Evolutionary conservation across 2,797 vertebrate genomes (phyloP).

Genomic region (Cossypha polioptera): DNA sequence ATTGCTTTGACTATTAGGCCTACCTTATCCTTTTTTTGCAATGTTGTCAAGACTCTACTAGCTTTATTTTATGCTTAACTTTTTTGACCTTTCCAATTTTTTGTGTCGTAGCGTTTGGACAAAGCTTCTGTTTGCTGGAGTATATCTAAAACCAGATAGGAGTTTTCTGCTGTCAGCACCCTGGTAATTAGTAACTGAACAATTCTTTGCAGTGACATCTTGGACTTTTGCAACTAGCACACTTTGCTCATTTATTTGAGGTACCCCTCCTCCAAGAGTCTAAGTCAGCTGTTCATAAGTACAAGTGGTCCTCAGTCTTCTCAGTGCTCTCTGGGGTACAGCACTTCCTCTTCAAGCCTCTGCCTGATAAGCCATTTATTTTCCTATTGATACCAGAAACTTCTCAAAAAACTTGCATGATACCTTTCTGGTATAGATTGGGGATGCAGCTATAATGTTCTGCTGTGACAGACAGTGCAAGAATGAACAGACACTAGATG

Average conservation of each 20-base stretch:
- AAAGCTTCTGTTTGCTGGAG: not conserved
- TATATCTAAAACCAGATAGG: not conserved
- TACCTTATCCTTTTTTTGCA: not conserved
- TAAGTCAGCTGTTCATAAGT: not conserved
- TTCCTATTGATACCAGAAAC: not conserved
- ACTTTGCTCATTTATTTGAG: not conserved
- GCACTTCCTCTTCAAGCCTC: not conserved
- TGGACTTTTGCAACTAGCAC: not conserved
- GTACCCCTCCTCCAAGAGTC: not conserved
- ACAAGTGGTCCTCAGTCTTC: not conserved
- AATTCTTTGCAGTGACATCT: not conserved
- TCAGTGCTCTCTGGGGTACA: fast-evolving
- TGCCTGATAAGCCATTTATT: not conserved
- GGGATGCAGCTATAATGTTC: not conserved
- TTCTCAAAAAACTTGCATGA: not conserved
- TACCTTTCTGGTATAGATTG: not conserved
- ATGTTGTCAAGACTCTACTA: not conserved
- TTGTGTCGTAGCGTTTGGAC: not conserved
- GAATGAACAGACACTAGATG: not conserved
- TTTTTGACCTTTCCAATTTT: not conserved
- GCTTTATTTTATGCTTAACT: not conserved
- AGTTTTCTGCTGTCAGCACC: not conserved
- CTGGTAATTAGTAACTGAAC: not conserved
- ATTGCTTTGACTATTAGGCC: not conserved
- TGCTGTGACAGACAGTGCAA: not conserved